Conservation (phyloP, 2,797 vertebrate species). For the Coregonus suidteri region DNA sequence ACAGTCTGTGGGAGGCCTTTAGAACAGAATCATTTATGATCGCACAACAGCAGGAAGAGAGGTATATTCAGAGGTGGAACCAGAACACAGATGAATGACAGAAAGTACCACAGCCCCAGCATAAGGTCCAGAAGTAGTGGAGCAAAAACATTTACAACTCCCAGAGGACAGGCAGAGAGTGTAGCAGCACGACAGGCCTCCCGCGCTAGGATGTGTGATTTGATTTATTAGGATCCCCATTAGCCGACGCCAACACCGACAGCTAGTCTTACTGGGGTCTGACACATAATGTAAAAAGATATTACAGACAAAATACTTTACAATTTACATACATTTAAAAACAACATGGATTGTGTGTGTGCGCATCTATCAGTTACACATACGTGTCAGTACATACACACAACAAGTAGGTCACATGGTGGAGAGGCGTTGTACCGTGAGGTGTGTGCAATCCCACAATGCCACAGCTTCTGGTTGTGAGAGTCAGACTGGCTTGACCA, state of each 20-base stretch:
- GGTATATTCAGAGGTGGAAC: not conserved
- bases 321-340: too few relatives aligned
- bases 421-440: too few relatives aligned
- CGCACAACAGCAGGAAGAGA: not conserved
- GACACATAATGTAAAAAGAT: too few relatives aligned
- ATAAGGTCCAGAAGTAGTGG: not conserved
- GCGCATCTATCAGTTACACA: too few relatives aligned
- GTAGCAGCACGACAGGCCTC: not conserved
- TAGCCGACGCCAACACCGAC: too few relatives aligned
- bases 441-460: not conserved
- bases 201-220: too few relatives aligned
- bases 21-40: not conserved
- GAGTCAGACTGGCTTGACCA: not conserved
- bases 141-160: not conserved
- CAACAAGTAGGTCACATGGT: too few relatives aligned
- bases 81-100: not conserved
- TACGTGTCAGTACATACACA: too few relatives aligned
- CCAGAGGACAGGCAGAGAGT: not conserved
- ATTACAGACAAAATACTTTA: too few relatives aligned
- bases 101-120: not conserved
- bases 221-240: too few relatives aligned
- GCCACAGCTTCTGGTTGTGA: not conserved
- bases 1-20: not conserved
- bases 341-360: too few relatives aligned
- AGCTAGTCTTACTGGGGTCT: too few relatives aligned